A percentile compares a stretch with the other conserved stretches of the same genome.
Conservation (phyloP, 2,797 vertebrate species). For the Sternarchorhynchus goeldii region DNA sequence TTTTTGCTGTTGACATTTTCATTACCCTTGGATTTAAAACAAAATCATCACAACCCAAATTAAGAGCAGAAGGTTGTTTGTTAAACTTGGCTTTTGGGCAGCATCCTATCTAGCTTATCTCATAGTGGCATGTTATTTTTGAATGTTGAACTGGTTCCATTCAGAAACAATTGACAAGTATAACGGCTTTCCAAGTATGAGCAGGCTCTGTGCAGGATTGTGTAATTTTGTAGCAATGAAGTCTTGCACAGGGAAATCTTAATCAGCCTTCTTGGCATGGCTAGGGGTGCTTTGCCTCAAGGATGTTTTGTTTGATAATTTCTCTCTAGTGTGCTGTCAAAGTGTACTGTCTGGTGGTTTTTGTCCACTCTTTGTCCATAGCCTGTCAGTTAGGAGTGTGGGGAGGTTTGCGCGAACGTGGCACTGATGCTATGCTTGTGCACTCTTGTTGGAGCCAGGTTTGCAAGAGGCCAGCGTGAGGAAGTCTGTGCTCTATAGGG, state of each 20-base stretch:
- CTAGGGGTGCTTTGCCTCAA: constrained; percentile 54
- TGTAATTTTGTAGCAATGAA: constrained; percentile 60
- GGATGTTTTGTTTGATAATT: constrained; percentile 60
- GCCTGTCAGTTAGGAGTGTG: constrained; percentile 35
- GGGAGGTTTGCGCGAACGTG: constrained; percentile 39
- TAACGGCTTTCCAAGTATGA: constrained; percentile 48
- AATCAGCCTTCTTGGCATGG: constrained; percentile 63
- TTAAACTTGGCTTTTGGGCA: constrained; percentile 11
- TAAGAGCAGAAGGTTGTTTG: too few species aligned
- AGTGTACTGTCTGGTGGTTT: background rate
- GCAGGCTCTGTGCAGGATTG: constrained; percentile 50
- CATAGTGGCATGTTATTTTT: constrained; percentile 45
- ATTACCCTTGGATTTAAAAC: too few species aligned
- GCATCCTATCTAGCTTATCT: constrained; percentile 18
- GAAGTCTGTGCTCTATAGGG: constrained; percentile 20
- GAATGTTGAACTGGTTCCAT: constrained; percentile 36
- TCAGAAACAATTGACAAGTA: constrained; percentile 57
- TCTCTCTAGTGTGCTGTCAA: background rate
- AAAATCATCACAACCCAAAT: too few species aligned
- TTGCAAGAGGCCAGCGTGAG: constrained; percentile 33
- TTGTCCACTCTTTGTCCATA: background rate
- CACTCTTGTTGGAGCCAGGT: constrained; percentile 16
- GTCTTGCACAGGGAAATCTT: constrained; percentile 63
- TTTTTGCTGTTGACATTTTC: too few species aligned
- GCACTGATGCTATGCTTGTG: constrained; percentile 44